These are phyloP conservation scores for Drosophila dunni DNA, from an alignment of 1,140 invertebrate species.

Conservation along the genomic window DNA sequence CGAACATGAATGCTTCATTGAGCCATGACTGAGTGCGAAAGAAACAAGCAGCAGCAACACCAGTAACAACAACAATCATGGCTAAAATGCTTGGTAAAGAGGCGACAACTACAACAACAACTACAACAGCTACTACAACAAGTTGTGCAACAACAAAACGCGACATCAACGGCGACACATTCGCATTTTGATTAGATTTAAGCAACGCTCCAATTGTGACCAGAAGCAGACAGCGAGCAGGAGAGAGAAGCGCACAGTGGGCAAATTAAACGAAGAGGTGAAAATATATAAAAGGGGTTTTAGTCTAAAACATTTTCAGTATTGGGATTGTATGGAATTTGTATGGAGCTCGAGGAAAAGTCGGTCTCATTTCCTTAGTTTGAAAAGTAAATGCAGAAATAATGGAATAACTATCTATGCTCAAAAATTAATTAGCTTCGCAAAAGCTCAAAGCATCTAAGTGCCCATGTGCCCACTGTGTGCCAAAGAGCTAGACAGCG, in stretches of 20 bases:
- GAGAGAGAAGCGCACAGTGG: not conserved
- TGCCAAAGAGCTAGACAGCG: not conserved
- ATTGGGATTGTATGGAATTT: no score
- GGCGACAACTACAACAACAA: slow-evolving; percentile 65
- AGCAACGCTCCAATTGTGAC: slow-evolving; percentile 71
- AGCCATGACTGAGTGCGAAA: slow-evolving; percentile 52
- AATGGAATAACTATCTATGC: no score
- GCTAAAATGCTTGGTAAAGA: slow-evolving; percentile 49
- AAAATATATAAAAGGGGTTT: no score
- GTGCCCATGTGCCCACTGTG: no score
- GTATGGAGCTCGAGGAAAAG: no score
- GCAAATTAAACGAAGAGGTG: no score
- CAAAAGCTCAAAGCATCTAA: no score
- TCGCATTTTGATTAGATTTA: slow-evolving; percentile 81
- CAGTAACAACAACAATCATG: not conserved
- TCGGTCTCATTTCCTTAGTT: no score
- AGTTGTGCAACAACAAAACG: slow-evolving; percentile 38
- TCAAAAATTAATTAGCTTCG: no score
- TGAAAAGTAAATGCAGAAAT: no score
- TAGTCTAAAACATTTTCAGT: no score
- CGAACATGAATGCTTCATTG: slow-evolving; percentile 25
- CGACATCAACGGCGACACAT: slow-evolving; percentile 49
- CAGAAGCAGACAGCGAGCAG: slow-evolving; percentile 7
- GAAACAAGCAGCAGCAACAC: slow-evolving; percentile 50
- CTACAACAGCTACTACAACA: slow-evolving; percentile 49